These are phyloP conservation scores for Sebastes umbrosus DNA, from an alignment of 2,797 vertebrate genomes.

Conservation along the genomic window DNA sequence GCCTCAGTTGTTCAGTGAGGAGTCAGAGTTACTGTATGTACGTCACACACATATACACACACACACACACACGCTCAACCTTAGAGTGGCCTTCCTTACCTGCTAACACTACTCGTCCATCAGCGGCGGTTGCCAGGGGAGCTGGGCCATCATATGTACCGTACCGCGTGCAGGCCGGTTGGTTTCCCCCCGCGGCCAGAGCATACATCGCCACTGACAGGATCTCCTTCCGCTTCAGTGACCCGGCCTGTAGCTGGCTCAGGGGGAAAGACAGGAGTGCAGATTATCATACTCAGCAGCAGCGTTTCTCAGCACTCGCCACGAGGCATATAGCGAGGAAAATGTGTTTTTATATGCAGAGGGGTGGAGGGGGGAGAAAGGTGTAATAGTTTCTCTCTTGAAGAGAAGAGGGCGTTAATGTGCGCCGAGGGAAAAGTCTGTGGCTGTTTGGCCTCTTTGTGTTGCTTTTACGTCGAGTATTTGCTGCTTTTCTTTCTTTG, in stretches of 20 bases:
- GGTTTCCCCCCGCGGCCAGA: constrained; percentile 18
- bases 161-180: constrained; percentile 10
- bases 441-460: constrained; percentile 4
- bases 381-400: constrained; percentile 19
- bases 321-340: constrained; percentile 19
- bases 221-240: constrained; percentile 61
- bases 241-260: constrained; percentile 46
- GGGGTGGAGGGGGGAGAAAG: not conserved
- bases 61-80: not conserved
- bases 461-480: not conserved
- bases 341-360: constrained; percentile 26
- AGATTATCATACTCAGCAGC: constrained; percentile 59
- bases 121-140: constrained; percentile 25
- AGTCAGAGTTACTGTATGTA: constrained; percentile 7
- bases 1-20: constrained; percentile 7
- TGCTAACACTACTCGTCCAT: constrained; percentile 32
- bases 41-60: not conserved
- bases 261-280: constrained; percentile 25
- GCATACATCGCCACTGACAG: constrained; percentile 58
- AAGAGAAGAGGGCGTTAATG: constrained; percentile 18
- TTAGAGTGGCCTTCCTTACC: constrained; percentile 19
- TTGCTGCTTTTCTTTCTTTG: not conserved
- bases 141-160: constrained; percentile 19
- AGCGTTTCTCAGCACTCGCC: constrained; percentile 8
- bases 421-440: not conserved